These are phyloP conservation scores for Cistogaster globosa DNA, from an alignment of 2,888 invertebrate species.

Conservation along the genomic window DNA sequence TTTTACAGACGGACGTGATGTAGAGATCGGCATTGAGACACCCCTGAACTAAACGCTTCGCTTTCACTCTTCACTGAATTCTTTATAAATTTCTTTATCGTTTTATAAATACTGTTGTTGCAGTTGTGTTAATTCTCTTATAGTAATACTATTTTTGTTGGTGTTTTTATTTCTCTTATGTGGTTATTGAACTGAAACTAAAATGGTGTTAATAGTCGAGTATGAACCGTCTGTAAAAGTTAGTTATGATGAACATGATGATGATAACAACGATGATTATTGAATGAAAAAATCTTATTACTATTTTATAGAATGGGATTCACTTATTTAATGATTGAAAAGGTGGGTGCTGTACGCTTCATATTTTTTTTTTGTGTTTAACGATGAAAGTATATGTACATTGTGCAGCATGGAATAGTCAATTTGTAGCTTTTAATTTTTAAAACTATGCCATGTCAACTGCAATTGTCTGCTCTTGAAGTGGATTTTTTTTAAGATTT, in stretches of 20 bases:
- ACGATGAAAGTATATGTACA: slow-evolving; percentile 33
- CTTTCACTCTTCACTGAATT: slow-evolving; percentile 72
- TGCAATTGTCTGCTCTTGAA: no score
- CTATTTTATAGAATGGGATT: slow-evolving; percentile 29
- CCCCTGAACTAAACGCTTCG: slow-evolving; percentile 51
- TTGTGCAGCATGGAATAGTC: neutral
- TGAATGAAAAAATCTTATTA: neutral
- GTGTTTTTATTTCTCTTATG: slow-evolving; percentile 37
- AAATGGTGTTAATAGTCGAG: slow-evolving; percentile 67
- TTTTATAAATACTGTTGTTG: slow-evolving; percentile 23
- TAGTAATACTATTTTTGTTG: slow-evolving; percentile 10
- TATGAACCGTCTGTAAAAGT: slow-evolving; percentile 42
- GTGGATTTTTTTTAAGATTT: no score
- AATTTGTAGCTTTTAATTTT: no score
- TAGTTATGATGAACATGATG: slow-evolving; percentile 28
- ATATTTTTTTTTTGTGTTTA: neutral
- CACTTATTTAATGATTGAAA: neutral
- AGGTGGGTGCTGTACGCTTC: slow-evolving; percentile 20
- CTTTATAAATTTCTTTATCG: slow-evolving; percentile 69
- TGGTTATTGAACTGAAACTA: slow-evolving; percentile 69
- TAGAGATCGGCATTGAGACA: slow-evolving; percentile 37
- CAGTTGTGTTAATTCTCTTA: slow-evolving; percentile 28
- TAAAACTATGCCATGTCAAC: no score
- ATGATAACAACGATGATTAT: neutral
- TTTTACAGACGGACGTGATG: neutral